Conservation (phyloP, 2,113 vertebrate species). For the Ursus arctos region DNA sequence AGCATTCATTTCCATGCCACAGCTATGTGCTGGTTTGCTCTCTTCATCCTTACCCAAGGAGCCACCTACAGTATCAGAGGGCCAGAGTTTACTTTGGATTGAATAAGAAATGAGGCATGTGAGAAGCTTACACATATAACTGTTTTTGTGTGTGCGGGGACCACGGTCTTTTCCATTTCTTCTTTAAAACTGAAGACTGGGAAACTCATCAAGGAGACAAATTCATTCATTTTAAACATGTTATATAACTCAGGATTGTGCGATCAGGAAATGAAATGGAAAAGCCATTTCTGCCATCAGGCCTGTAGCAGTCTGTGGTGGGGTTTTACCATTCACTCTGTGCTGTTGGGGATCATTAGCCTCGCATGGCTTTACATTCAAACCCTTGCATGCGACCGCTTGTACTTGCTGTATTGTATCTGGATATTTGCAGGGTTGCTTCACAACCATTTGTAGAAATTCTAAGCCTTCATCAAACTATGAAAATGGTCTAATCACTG, state of each 20-base stretch:
- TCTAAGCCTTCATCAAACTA: constrained; percentile 7
- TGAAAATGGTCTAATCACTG: constrained; percentile 55
- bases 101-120: constrained; percentile 76
- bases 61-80: constrained; percentile 57
- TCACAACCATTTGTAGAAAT: background rate
- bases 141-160: constrained; percentile 70
- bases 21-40: constrained; percentile 55
- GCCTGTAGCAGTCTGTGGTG: constrained; percentile 37
- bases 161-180: constrained; percentile 86
- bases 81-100: constrained; percentile 66
- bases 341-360: constrained; percentile 60
- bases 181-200: constrained; percentile 83
- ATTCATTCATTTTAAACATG: constrained; percentile 85
- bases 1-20: background rate
- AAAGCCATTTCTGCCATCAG: constrained; percentile 81
- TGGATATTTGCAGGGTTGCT: constrained; percentile 40
- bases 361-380: constrained; percentile 52
- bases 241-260: constrained; percentile 75
- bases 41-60: constrained; percentile 39
- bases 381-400: background rate
- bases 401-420: background rate
- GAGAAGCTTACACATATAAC: constrained; percentile 73
- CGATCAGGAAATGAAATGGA: constrained; percentile 86
- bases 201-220: constrained; percentile 86
- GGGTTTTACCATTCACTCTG: constrained; percentile 45